A percentile compares a stretch with the other conserved stretches of the same genome.
phyloP scores from a whole-genome alignment of 2,113 vertebrate species.

The Theristicus caerulescens region DNA sequence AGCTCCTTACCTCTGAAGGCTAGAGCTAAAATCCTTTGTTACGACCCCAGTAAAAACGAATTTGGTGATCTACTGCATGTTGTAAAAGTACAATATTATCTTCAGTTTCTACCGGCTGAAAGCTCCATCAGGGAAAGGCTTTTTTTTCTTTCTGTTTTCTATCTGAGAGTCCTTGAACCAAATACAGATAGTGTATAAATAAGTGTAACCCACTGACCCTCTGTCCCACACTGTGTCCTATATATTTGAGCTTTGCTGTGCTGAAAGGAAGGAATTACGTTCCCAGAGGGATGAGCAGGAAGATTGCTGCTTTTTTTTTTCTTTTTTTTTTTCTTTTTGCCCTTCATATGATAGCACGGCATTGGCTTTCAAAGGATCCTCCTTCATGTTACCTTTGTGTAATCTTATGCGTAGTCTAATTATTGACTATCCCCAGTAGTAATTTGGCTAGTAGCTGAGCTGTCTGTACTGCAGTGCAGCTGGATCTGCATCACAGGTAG shows the following conservation, averaged over 20 bases:
- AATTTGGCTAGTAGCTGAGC: neutral
- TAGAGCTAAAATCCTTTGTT: conserved; percentile 25
- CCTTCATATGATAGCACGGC: neutral
- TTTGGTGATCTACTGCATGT: conserved; percentile 28
- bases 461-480: conserved; percentile 8
- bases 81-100: conserved; percentile 30
- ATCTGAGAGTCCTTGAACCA: conserved; percentile 54
- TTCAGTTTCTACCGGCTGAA: neutral
- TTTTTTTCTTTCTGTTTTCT: conserved; percentile 24
- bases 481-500: neutral
- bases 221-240: conserved; percentile 49
- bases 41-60: conserved; percentile 40
- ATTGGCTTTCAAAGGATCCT: conserved; percentile 7
- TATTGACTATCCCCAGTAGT: conserved; percentile 5
- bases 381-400: neutral
- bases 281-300: neutral
- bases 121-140: neutral
- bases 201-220: conserved; percentile 56
- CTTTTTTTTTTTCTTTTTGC: neutral
- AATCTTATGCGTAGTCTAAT: conserved; percentile 31
- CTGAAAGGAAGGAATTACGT: conserved; percentile 13
- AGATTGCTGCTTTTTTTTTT: neutral
- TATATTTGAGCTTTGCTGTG: conserved; percentile 31
- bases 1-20: neutral
- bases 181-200: conserved; percentile 51